A percentile compares a stretch with the other conserved stretches of the same genome.
These are phyloP conservation scores for Holacanthella duospinosa DNA, from an alignment of 2,888 invertebrate genomes.

Conservation along the genomic window DNA sequence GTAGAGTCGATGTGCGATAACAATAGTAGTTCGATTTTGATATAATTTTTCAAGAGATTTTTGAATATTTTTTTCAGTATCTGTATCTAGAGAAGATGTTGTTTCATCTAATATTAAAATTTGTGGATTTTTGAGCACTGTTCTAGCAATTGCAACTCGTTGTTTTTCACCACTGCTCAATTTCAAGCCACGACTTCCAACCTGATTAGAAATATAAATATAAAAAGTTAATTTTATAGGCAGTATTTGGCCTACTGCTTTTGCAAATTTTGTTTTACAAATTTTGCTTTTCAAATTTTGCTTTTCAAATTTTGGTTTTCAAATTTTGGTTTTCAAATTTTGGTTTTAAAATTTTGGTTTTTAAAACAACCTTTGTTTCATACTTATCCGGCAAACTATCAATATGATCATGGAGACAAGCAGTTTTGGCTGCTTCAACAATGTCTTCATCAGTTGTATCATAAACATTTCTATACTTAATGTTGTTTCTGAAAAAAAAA, in stretches of 20 bases:
- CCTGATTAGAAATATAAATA: too few species aligned
- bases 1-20: constrained; percentile 92
- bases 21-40: constrained; percentile 76
- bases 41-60: constrained; percentile 67
- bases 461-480: constrained; percentile 79
- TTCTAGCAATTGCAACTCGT: too few species aligned
- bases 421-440: constrained; percentile 76
- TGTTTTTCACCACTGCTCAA: constrained; percentile 95
- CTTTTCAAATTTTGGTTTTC: too few species aligned
- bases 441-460: constrained; percentile 65
- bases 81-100: constrained; percentile 87
- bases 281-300: too few species aligned
- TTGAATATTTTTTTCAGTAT: constrained; percentile 82
- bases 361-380: constrained; percentile 56
- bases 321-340: constrained; percentile 5
- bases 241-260: too few species aligned
- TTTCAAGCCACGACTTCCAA: constrained; percentile 88
- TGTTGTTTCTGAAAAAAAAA: constrained; percentile 63
- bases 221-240: too few species aligned
- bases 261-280: too few species aligned
- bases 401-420: constrained; percentile 88
- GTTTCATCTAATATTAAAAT: too few species aligned
- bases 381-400: constrained; percentile 78
- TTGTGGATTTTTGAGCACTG: too few species aligned
- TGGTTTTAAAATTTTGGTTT: not conserved